Evolutionary conservation across 1,140 invertebrate genomes (phyloP), one percentile per base, ranked within the genome.

Genomic region (Apis laboriosa): DNA sequence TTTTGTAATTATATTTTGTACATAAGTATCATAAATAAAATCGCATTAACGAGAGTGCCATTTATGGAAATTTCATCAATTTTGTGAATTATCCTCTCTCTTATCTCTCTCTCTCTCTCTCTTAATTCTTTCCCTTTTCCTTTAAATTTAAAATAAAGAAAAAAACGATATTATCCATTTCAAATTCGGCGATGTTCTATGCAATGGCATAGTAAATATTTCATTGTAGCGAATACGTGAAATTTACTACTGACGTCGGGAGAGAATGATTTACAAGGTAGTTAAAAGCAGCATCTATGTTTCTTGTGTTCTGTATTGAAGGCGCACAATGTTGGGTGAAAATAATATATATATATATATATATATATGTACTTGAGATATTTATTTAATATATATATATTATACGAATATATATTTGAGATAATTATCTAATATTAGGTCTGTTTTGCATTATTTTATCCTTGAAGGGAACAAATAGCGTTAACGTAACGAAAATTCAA

Each of bases 1-100:
- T 21, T 73, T 84, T 85, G 77, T 87, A 80, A 84, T 68, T 81
- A 78, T 87, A 85, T 68, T 77, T 73, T 88, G 78, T 88, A 88
- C 63, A 87, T 87, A 88, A 85, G 79, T 73, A 86, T 28, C 63
- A 67, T 83, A 51, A 80, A 84, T 90, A 90, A 90, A 90, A 83
- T 86, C 87, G 85, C 82, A 84, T 86, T 89, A 70, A 84, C 83
- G 84, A 83, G 73, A 90, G 86, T 85, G 87, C 81, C 84, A 88
- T 90, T 88, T 83, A 85, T 86, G 68, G 73, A 83, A 85, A 15
- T 43, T 78, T 34, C 55, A 70, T 67, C 49, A 68, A 49, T 84
- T 66, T 84, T 80, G 2, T 67, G 19, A 76, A 80, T 81, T 74
- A 28, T 56, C 72, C 58, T 70, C 9, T 24, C 60, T 24, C 7